A percentile compares a stretch with the other conserved stretches of the same genome.
phyloP scores from a whole-genome alignment of 1,140 invertebrate genomes.

The Vanessa atalanta region DNA sequence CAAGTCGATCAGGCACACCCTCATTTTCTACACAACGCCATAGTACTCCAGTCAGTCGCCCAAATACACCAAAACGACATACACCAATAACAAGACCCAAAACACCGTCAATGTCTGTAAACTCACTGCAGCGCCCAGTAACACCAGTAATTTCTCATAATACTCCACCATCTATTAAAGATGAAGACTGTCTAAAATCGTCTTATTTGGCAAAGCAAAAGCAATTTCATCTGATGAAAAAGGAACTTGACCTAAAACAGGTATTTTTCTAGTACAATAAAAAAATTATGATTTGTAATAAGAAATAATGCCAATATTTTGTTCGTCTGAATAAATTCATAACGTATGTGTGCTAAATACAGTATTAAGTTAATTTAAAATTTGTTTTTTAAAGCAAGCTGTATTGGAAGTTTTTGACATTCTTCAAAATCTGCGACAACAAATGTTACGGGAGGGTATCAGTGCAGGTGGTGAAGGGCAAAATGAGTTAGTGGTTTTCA shows the following conservation, averaged over 20 bases:
- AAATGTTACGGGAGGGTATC: slow-evolving; percentile 53
- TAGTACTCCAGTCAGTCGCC: slow-evolving; percentile 42
- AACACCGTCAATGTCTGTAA: slow-evolving; percentile 35
- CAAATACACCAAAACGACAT: slow-evolving; percentile 47
- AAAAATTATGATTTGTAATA: too few relatives aligned
- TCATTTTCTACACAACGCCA: slow-evolving; percentile 31
- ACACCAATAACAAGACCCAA: slow-evolving; percentile 37
- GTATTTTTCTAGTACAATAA: slow-evolving; percentile 38
- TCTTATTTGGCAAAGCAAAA: slow-evolving; percentile 51
- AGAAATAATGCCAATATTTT: neutral
- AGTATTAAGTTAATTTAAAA: neutral
- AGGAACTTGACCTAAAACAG: slow-evolving; percentile 71
- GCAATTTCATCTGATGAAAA: slow-evolving; percentile 66
- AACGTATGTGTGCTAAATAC: too few relatives aligned
- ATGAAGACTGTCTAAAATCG: slow-evolving; percentile 53
- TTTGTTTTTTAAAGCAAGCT: slow-evolving; percentile 53
- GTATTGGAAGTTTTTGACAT: slow-evolving; percentile 61
- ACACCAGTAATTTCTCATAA: slow-evolving; percentile 31
- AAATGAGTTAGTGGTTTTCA: slow-evolving; percentile 62
- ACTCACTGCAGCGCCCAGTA: slow-evolving; percentile 12
- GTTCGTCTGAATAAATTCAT: too few relatives aligned
- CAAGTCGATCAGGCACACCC: slow-evolving; percentile 55
- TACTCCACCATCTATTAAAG: slow-evolving; percentile 29
- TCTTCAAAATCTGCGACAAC: slow-evolving; percentile 55
- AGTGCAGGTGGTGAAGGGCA: slow-evolving; percentile 47